These are phyloP conservation scores for Vanessa cardui DNA, from an alignment of 2,888 invertebrate species.

Conservation along the genomic window DNA sequence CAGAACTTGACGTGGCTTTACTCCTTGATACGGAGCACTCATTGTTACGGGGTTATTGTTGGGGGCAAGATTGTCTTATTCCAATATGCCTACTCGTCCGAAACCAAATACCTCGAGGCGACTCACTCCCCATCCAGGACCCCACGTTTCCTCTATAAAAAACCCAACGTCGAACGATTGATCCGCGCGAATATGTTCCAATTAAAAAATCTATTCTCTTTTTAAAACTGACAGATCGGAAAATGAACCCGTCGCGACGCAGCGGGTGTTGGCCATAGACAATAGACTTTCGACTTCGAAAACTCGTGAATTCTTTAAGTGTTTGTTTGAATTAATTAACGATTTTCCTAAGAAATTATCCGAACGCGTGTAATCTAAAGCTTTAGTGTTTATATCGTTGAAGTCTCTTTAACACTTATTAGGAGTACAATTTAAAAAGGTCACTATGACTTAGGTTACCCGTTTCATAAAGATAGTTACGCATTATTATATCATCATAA, in stretches of 20 bases:
- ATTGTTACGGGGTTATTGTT: constrained; percentile 46
- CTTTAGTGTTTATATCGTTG: no score
- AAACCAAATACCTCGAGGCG: constrained; percentile 76
- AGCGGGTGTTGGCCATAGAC: constrained; percentile 46
- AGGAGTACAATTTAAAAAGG: no score
- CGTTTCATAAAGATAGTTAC: no score
- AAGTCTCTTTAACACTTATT: no score
- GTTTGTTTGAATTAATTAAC: constrained; percentile 8
- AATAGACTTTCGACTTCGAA: constrained; percentile 20
- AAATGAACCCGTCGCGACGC: constrained; percentile 53
- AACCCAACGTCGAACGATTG: constrained; percentile 53
- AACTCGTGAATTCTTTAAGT: constrained; percentile 19
- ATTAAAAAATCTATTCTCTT: constrained; percentile 60
- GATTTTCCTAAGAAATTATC: not conserved
- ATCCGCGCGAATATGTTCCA: constrained; percentile 75
- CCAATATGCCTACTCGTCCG: constrained; percentile 66
- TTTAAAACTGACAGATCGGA: constrained; percentile 42
- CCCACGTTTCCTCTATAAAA: constrained; percentile 55
- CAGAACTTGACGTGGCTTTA: not conserved
- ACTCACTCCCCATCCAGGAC: constrained; percentile 53
- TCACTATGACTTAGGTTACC: no score
- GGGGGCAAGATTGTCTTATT: constrained; percentile 70
- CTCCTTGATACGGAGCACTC: constrained; percentile 6
- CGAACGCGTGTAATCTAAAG: no score
- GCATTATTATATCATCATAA: no score